Evolutionary conservation across 2,797 vertebrate genomes (phyloP), one percentile per base, ranked within the genome.

Genomic region (Enteromius paludinosus): DNA sequence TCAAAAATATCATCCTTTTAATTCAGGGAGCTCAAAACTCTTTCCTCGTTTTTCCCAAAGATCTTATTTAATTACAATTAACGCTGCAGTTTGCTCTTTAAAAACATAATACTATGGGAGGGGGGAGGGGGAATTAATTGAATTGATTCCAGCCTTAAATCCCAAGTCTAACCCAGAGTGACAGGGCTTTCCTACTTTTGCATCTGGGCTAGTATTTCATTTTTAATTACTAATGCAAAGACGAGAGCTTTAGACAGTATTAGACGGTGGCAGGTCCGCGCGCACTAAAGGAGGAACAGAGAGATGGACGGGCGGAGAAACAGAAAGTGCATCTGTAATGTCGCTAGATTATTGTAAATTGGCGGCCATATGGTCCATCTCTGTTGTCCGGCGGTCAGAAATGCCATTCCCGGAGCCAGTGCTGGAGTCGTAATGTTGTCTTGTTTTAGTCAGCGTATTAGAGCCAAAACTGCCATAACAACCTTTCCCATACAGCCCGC

Each of bases 151-250:
- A 91, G 89, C 86, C 88, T 91, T 92, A 92, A 94, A 92, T 92
- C 91, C 92, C 88, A 93, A 94, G 71, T 82, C 62, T 23, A 33
- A 91, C 94, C 90, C 88, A 88, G 91, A 89, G 90, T 89, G 89
- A 87, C 90, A 90, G 88, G 87, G 85, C 77, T 90, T 93, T 92
- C 90, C 92, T 92, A 92, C 89, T 91, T 94, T 90, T 95, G 90
- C 93, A 94, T 94, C 92, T 94, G 93, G 91, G 91, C 91, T 84
- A 85, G 83, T 90, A 81, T 87, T 90, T 90, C 87, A 81, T 92
- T 94, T 95, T 94, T 95, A 94, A 95, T 95, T 95, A 95, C 92
- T 94, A 94, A 95, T 95, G 94, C 92, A 92, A 91, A 90, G 89
- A 87, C 90, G 88, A 88, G 85, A 93, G 93, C 91, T 95, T 93